Conservation (phyloP, 2,113 vertebrate genomes). For the Tonatia bakeri region DNA sequence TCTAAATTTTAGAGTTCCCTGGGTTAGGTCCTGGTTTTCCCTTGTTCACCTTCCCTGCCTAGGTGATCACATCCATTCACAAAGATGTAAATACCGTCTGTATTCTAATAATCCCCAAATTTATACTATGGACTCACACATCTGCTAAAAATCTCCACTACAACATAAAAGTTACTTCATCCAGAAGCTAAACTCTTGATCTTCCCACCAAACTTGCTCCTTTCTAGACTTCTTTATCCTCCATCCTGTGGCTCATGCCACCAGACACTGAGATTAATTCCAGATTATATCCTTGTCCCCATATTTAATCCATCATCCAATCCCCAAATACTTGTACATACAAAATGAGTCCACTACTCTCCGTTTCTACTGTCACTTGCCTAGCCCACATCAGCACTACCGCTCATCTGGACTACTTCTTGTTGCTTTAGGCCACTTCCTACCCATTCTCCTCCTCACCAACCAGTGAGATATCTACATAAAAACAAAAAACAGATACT, state of each 20-base stretch:
- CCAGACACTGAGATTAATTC: not conserved
- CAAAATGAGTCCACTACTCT: not conserved
- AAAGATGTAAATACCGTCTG: conserved; percentile 1
- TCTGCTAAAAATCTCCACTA: not conserved
- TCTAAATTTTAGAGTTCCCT: not conserved
- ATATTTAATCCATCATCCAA: not conserved
- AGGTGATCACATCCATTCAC: not conserved
- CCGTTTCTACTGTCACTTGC: not conserved
- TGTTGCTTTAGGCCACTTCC: not conserved
- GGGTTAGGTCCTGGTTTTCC: not conserved
- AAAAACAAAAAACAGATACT: not conserved
- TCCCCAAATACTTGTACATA: not conserved
- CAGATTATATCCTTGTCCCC: not conserved
- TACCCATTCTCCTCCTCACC: not conserved
- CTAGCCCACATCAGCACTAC: not conserved
- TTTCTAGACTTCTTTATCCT: not conserved
- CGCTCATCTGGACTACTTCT: not conserved
- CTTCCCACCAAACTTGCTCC: not conserved
- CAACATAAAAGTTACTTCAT: not conserved
- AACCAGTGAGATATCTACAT: not conserved
- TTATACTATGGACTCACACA: not conserved
- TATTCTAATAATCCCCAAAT: not conserved
- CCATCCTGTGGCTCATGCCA: not conserved
- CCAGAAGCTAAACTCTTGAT: not conserved
- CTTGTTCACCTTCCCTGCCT: not conserved